Evolutionary conservation across 2,888 invertebrate genomes (phyloP), one percentile per base, ranked within the genome.

Genomic region (Drosophila nr. fundita): DNA sequence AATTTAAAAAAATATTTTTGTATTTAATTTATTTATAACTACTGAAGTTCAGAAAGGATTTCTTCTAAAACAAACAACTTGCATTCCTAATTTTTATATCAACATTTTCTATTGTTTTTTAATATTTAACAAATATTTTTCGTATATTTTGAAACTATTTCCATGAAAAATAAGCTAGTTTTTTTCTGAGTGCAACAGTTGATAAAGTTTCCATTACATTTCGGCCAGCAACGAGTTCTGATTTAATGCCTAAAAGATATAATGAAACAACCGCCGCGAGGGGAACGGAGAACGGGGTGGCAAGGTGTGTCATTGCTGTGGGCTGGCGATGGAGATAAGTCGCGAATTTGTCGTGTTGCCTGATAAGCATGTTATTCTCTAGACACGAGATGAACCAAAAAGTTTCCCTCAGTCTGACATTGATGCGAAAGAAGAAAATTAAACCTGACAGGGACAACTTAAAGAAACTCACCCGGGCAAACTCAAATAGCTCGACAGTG

Each of bases 281-380:
- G 54, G 30, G 27, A 36, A 18, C 4, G 24, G 6, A 2, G 53
- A 34, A 24, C 21, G 15, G 13, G 36, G 36, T 36, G 40, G 45
- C 54, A 74, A 73, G 76, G 68, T 79, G 61, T 68, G 62, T 67
- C 63, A 61, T 40, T 38, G 55, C 72, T 69, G 61, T 57, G 55
- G 61, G 57, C 57, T 71, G 68, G 68, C 74, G 77, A 80, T 78
- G 69, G 45, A 83, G 90, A 90, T 90, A 90, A 79, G 71, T 70
- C 74, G 80, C 80, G 87, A 89, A 90, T 90, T 89, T 88, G 88
- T 85, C 77, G 80, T 82, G 73, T 80, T 80, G 78, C 57, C 61
- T 76, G 83, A 87, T 89, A 83, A 75, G 68, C 66, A 58, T 48
- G 54, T 49, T 54, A 59, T 68, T 40, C 53, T 38, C 21, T 10